Conservation (phyloP, 2,797 vertebrate species). For the Avahi laniger region DNA sequence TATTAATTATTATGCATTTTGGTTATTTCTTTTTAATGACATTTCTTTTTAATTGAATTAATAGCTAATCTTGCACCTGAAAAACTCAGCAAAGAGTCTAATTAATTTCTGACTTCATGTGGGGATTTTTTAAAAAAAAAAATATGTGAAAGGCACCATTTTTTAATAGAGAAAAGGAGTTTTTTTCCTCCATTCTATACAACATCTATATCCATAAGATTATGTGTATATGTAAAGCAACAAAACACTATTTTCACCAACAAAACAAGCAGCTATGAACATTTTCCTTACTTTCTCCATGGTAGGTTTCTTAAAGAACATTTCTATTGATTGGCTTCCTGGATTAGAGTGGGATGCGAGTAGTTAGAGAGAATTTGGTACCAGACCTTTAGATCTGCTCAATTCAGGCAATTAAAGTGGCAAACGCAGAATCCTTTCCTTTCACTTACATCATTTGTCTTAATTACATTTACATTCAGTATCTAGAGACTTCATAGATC, state of each 20-base stretch:
- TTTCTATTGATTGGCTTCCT: neutral
- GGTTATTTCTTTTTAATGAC: constrained; percentile 62
- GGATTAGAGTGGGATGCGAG: neutral
- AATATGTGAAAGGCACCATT: neutral
- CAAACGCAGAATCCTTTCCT: neutral
- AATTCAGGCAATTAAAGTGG: neutral
- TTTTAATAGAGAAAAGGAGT: constrained; percentile 18
- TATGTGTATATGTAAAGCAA: neutral
- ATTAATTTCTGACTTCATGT: constrained; percentile 56
- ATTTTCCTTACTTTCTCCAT: constrained; percentile 16
- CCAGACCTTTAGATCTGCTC: neutral
- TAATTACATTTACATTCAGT: neutral
- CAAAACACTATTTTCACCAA: neutral
- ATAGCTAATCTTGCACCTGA: constrained; percentile 54
- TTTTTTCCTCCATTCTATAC: neutral
- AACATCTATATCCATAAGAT: neutral
- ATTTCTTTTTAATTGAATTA: constrained; percentile 55
- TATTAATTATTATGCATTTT: neutral
- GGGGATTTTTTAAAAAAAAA: neutral
- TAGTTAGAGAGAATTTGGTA: neutral
- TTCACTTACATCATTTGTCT: neutral
- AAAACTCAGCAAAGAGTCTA: constrained; percentile 36
- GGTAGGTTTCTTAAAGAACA: neutral
- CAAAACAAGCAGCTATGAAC: constrained; percentile 21
- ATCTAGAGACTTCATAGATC: neutral